Evolutionary conservation across 92 coral and sea anemone genomes (phyloP), one percentile per base, ranked within the genome.

Genomic region (Parazoanthus atlanticus): DNA sequence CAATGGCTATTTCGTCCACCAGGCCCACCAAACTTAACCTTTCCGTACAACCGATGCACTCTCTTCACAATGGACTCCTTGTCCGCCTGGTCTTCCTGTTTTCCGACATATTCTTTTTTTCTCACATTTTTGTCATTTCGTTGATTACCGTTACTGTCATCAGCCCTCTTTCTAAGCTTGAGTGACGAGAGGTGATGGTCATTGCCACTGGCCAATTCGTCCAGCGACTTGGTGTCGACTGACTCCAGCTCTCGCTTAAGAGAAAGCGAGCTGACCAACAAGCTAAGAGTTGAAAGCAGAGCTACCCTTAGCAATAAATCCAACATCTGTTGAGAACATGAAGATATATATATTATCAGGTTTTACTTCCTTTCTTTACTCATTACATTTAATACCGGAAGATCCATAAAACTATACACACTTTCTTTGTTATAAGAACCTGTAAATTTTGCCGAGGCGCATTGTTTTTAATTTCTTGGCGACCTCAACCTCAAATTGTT

Each of bases 311-410:
- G 25, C 64, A 61, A 82, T 8, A 82, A 12, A 28, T 31, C 82
- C 66, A 79, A 69, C 87, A 84, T 84, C 78, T 84, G 87, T 84
- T 84, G 78, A 70, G 67, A 16, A 78, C 13, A 76, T 16, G 28
- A 61, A 17, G n/a, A 61, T 3, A 61, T 3, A 61, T 17, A 21
- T 0, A 61, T 8, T 3, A 4, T 56, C 38, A 36, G 4, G 38
- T 36, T 36, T 36, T 36, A 36, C 47, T 43, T 43, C 47, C 47
- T 43, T 43, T 43, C 8, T 17, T 21, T 61, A 61, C 12, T 17
- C 12, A 19, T 19, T 4, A 1, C 26, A 19, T 3, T 3, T 21
- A 13, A 54, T 1, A 54, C 67, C 26, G 8, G 2, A 11, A 49
- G 56, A 43, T 49, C 16, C 47, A 43, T 43, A 49, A 49, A 8